A percentile compares a stretch with the other conserved stretches of the same genome.
Conservation (phyloP, 2,888 invertebrate species). For the Thymelicus acteon region DNA sequence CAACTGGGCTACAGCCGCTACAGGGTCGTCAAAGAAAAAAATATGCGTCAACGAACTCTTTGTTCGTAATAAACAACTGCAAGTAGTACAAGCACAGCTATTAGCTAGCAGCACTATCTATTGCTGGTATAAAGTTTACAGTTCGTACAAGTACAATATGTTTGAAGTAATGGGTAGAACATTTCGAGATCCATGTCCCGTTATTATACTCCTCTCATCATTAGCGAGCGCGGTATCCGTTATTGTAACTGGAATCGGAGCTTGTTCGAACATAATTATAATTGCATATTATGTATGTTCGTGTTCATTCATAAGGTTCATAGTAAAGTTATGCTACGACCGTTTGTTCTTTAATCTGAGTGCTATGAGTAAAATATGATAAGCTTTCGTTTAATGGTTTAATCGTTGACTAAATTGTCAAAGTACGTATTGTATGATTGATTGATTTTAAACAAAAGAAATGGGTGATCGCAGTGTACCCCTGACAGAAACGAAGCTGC, state of each 20-base stretch:
- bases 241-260: not conserved
- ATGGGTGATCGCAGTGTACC: too few species aligned
- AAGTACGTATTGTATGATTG: too few species aligned
- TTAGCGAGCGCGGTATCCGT: slow-evolving; percentile 6
- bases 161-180: not conserved
- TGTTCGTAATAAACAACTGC: not conserved
- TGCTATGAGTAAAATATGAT: not conserved
- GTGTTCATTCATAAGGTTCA: not conserved
- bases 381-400: too few species aligned
- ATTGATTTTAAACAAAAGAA: too few species aligned
- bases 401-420: too few species aligned
- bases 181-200: not conserved
- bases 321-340: not conserved
- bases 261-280: not conserved
- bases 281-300: not conserved
- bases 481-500: too few species aligned
- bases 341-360: too few species aligned
- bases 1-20: too few species aligned
- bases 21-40: not conserved
- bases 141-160: not conserved
- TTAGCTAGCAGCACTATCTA: not conserved
- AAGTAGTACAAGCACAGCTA: not conserved
- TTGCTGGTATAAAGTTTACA: not conserved
- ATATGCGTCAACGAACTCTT: not conserved
- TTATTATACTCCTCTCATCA: slow-evolving; percentile 4